Evolutionary conservation across 2,113 vertebrate species (phyloP).

Genomic region (Sitta europaea): DNA sequence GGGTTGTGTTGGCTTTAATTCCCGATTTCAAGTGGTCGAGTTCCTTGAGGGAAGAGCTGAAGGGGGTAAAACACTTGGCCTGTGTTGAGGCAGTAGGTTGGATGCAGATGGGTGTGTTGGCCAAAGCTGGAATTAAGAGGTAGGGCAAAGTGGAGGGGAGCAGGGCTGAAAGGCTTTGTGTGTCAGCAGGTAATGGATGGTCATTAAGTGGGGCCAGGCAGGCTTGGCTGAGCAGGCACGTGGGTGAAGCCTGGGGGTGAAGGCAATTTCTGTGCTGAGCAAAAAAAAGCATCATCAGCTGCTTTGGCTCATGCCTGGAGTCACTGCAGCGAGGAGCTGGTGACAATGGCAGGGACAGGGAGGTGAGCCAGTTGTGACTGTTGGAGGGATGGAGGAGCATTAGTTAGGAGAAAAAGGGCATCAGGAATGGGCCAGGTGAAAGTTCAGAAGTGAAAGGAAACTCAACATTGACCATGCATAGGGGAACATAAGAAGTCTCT

Average conservation of each 20-base stretch:
- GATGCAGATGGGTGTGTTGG: background rate
- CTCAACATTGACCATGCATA: background rate
- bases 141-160: background rate
- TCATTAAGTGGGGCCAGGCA: background rate
- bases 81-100: background rate
- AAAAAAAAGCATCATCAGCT: background rate
- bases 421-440: background rate
- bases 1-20: background rate
- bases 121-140: background rate
- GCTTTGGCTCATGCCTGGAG: background rate
- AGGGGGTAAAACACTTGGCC: background rate
- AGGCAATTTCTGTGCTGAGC: background rate
- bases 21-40: fast-evolving
- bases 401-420: background rate
- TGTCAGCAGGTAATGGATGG: conserved; percentile 7
- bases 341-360: background rate
- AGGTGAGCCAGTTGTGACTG: fast-evolving
- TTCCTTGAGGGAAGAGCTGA: background rate
- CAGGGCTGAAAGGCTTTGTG: background rate
- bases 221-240: background rate
- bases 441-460: background rate
- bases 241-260: background rate
- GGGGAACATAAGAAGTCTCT: background rate
- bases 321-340: fast-evolving
- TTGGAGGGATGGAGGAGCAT: background rate